phyloP scores from a whole-genome alignment of 2,113 vertebrate genomes.

The Upupa epops region DNA sequence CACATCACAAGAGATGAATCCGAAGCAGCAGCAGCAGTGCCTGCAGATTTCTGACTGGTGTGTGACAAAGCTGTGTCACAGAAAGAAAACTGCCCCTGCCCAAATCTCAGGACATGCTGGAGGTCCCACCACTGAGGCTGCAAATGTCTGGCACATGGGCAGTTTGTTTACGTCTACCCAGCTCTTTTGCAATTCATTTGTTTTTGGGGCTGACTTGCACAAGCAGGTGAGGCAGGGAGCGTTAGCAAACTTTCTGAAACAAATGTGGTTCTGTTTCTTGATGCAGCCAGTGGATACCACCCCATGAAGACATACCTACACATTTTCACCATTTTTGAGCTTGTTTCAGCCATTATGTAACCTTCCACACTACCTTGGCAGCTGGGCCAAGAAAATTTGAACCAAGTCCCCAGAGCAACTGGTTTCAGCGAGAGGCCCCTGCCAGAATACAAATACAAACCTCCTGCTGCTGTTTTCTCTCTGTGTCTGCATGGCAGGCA shows the following conservation, averaged over 20 bases:
- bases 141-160: background rate
- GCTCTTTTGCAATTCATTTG: background rate
- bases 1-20: constrained; percentile 15
- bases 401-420: constrained; percentile 56
- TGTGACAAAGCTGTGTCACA: background rate
- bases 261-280: background rate
- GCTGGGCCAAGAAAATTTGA: constrained; percentile 52
- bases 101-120: accelerated
- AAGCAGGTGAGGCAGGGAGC: background rate
- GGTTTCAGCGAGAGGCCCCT: constrained; percentile 47
- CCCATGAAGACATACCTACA: constrained; percentile 25
- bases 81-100: background rate
- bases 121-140: background rate
- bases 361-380: constrained; percentile 56
- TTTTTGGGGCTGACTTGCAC: background rate
- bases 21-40: background rate
- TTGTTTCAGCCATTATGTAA: constrained; percentile 64
- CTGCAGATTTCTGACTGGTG: background rate
- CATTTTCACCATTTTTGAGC: constrained; percentile 57
- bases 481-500: constrained; percentile 36
- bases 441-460: constrained; percentile 68
- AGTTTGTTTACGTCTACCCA: background rate
- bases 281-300: background rate
- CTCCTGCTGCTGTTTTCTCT: constrained; percentile 49
- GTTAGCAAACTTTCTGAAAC: background rate